phyloP scores from a whole-genome alignment of 2,113 vertebrate genomes.

The Petaurus breviceps region DNA sequence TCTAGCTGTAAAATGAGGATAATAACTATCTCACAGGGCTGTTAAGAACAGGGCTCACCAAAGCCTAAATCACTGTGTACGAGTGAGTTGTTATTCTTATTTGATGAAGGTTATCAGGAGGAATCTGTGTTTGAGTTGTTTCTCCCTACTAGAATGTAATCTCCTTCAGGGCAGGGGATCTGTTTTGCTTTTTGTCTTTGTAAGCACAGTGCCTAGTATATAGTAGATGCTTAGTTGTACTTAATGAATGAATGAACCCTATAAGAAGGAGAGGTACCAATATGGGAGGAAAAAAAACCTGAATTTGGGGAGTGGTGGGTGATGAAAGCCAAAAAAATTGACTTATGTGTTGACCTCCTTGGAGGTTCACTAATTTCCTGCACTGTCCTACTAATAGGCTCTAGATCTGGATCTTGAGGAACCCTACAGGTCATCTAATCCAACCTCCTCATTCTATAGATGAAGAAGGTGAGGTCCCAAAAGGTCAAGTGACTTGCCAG shows the following conservation, averaged over 20 bases:
- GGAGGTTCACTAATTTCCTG: background rate
- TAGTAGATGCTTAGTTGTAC: background rate
- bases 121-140: background rate
- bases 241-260: background rate
- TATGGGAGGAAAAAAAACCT: no score
- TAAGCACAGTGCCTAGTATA: background rate
- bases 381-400: background rate
- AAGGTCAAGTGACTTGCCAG: background rate
- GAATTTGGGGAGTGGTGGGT: background rate
- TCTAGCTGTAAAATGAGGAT: background rate
- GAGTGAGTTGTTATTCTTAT: background rate
- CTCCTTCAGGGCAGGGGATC: background rate
- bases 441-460: background rate
- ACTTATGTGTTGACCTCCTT: background rate
- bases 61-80: background rate
- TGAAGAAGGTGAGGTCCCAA: background rate
- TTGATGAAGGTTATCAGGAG: background rate
- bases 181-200: background rate
- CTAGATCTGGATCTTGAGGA: background rate
- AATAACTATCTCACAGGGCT: background rate
- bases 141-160: background rate
- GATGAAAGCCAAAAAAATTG: background rate
- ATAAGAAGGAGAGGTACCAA: background rate
- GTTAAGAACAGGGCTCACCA: background rate
- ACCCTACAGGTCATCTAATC: background rate